Evolutionary conservation across 2,888 invertebrate genomes (phyloP), one percentile per base, ranked within the genome.

Genomic region (Caradrina kadenii): DNA sequence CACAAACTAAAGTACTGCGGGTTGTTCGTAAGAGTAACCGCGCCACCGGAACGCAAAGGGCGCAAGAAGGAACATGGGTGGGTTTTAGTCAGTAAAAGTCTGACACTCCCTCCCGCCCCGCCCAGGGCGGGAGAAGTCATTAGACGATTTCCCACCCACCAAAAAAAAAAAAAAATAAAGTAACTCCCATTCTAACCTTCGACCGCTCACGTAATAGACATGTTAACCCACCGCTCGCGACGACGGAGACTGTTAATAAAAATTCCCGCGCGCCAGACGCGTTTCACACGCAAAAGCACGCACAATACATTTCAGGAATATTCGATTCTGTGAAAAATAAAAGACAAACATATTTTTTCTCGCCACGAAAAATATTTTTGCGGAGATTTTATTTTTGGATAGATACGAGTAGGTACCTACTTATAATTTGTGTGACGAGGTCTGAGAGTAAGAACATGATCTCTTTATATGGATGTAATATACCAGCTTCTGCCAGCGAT

Each of bases 221-320:
- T 70, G 81, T 88, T 79, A 82, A 81, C 84, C 82, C 83, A 66
- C 26, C 56, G 15, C 66, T 22, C 45, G 75, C 70, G 63, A 58
- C 58, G 53, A 62, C 42, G 67, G 73, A 59, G 65, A 50, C 80
- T 79, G 82, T 82, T 82, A 76, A 82, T 82, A 88, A 83, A 88
- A 87, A 88, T 86, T 88, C 88, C 85, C 80, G 80, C 80, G 86
- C 75, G 79, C 78, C 81, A 65, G 56, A 62, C 73, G 72, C 75
- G 70, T 68, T 79, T 87, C 83, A 79, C 86, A 69, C 73, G 68
- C 65, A 68, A 70, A 73, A 69, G 63, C 63, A 69, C 71, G 59
- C 69, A 79, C 63, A 70, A 68, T 65, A 55, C 58, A 83, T 76
- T 65, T 61, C 70, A 31, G n/a, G 66, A 76, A 64, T 81, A 70